Evolutionary conservation across 2,113 vertebrate genomes (phyloP).

Genomic region (Pteruthius melanotis): DNA sequence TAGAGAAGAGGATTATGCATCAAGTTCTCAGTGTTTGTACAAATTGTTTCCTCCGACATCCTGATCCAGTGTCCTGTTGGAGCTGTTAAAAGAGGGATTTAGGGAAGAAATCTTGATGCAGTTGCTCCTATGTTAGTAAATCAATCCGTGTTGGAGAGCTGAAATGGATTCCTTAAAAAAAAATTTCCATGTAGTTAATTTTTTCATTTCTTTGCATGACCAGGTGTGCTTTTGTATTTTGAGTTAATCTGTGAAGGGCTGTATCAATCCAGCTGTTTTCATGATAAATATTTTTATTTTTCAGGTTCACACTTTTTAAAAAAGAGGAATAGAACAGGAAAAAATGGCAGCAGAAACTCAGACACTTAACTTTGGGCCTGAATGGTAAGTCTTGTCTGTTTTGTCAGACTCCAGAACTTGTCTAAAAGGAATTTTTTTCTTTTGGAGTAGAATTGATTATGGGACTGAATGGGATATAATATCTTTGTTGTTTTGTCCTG

Average conservation of each 20-base stretch:
- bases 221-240: not conserved
- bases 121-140: not conserved
- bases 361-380: slow-evolving; percentile 99
- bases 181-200: fast-evolving
- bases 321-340: slow-evolving; percentile 73
- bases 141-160: not conserved
- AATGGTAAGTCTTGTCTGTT: slow-evolving; percentile 85
- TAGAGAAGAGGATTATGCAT: slow-evolving; percentile 11
- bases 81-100: not conserved
- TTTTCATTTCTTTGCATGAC: not conserved
- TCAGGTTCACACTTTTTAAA: slow-evolving; percentile 75
- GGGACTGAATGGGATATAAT: not conserved
- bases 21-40: not conserved
- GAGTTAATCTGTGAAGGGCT: not conserved
- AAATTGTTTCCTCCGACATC: not conserved
- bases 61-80: not conserved
- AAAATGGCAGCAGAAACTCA: slow-evolving; percentile 97
- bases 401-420: not conserved
- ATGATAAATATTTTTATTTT: slow-evolving; percentile 36
- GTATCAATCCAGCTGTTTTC: not conserved
- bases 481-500: not conserved
- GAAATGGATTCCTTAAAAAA: not conserved
- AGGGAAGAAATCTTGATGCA: not conserved
- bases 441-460: not conserved
- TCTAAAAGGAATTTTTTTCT: not conserved